A percentile compares a stretch with the other conserved stretches of the same genome.
These are phyloP conservation scores for Arenaria interpres DNA, from an alignment of 2,113 vertebrate genomes.

Conservation along the genomic window DNA sequence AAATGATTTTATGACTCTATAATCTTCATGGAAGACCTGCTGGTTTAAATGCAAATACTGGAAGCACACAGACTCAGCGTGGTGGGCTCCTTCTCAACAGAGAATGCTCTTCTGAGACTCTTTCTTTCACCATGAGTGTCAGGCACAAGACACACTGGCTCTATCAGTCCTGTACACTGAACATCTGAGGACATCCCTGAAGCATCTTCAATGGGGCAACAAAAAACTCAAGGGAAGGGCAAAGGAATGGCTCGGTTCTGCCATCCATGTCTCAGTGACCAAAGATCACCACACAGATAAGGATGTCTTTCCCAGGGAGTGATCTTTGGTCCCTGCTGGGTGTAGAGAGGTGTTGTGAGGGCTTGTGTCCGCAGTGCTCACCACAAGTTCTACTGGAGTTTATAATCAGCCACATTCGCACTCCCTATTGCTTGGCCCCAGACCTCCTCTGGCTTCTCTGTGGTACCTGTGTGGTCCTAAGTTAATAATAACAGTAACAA, in stretches of 20 bases:
- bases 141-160: neutral
- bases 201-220: accelerated
- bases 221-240: neutral
- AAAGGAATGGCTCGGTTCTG: neutral
- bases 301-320: neutral
- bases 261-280: neutral
- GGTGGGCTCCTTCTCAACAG: neutral
- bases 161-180: neutral
- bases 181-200: neutral
- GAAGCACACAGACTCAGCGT: accelerated
- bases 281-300: neutral
- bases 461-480: neutral
- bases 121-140: neutral
- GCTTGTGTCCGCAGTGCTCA: neutral
- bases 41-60: neutral
- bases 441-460: neutral
- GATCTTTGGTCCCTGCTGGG: neutral
- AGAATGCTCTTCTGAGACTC: neutral
- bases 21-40: neutral
- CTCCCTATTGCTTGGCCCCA: neutral
- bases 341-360: neutral
- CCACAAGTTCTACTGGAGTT: neutral
- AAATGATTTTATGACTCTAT: accelerated
- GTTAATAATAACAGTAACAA: neutral
- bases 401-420: neutral